Evolutionary conservation across 2,888 invertebrate genomes (phyloP).

Genomic region (Petrolisthes manimaculis): DNA sequence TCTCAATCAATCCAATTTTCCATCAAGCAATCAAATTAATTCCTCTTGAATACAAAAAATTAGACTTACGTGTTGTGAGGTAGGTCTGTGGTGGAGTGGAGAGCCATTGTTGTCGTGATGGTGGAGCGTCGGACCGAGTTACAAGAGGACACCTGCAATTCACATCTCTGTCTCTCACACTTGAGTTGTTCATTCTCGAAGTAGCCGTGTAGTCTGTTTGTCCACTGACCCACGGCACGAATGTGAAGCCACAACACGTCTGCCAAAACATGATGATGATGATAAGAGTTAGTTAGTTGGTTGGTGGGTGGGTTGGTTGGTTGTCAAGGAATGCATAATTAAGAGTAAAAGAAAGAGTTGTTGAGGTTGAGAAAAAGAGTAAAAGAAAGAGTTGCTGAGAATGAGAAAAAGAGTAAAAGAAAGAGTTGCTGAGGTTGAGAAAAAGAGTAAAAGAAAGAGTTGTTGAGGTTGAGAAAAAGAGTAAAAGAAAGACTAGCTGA

Average conservation of each 20-base stretch:
- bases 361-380: slow-evolving; percentile 9
- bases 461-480: neutral
- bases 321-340: too few species aligned
- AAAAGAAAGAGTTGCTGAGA: slow-evolving; percentile 16
- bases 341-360: neutral
- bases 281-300: neutral
- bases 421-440: neutral
- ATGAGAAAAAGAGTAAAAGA: neutral
- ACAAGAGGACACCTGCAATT: neutral
- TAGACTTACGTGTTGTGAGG: neutral
- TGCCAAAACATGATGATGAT: slow-evolving; percentile 69
- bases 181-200: slow-evolving; percentile 82
- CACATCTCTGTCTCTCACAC: slow-evolving; percentile 47
- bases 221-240: slow-evolving; percentile 94
- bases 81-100: neutral
- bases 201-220: slow-evolving; percentile 85
- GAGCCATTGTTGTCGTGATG: neutral
- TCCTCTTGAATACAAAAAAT: neutral
- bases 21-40: too few species aligned
- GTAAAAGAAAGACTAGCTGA: neutral
- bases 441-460: too few species aligned
- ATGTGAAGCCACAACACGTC: slow-evolving; percentile 95
- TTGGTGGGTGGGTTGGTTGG: too few species aligned
- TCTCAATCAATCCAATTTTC: too few species aligned
- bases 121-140: neutral